Percentiles rank a stretch among this genome's conserved stretches.
phyloP scores from a whole-genome alignment of 2,888 invertebrate genomes.

The Troilus luridus region DNA sequence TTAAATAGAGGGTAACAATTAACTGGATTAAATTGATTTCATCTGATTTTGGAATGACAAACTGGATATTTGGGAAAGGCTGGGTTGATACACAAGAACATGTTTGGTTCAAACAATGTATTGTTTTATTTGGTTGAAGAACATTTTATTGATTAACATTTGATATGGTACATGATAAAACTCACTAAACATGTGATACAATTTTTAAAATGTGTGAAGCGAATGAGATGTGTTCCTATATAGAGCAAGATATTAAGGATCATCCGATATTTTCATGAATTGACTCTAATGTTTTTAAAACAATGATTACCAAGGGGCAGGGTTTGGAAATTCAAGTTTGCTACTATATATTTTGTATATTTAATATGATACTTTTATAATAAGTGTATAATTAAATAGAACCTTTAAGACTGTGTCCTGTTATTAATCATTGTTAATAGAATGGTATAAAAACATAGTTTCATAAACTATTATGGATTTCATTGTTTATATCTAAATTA shows the following conservation, averaged over 20 bases:
- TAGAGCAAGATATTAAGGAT: background rate
- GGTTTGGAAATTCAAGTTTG: constrained; percentile 47
- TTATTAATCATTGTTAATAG: background rate
- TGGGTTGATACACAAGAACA: background rate
- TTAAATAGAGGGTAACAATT: background rate
- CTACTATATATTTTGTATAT: constrained; percentile 24
- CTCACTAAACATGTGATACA: constrained; percentile 57
- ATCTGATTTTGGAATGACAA: background rate
- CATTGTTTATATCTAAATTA: background rate
- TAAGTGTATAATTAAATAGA: background rate
- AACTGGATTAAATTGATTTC: background rate
- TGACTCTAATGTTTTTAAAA: constrained; percentile 54
- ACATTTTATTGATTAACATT: constrained; percentile 54
- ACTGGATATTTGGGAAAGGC: background rate
- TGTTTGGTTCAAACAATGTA: constrained; percentile 44
- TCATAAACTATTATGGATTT: background rate
- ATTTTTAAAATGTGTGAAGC: constrained; percentile 56
- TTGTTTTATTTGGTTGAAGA: constrained; percentile 53
- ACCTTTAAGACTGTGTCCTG: background rate
- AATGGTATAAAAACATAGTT: background rate
- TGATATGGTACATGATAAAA: constrained; percentile 59
- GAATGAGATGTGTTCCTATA: constrained; percentile 25
- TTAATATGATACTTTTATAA: background rate
- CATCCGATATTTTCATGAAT: constrained; percentile 42
- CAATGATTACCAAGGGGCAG: constrained; percentile 52